Percentiles rank a stretch among this genome's conserved stretches.
These are phyloP conservation scores for Zingel zingel DNA, from an alignment of 2,113 vertebrate species.

Conservation along the genomic window DNA sequence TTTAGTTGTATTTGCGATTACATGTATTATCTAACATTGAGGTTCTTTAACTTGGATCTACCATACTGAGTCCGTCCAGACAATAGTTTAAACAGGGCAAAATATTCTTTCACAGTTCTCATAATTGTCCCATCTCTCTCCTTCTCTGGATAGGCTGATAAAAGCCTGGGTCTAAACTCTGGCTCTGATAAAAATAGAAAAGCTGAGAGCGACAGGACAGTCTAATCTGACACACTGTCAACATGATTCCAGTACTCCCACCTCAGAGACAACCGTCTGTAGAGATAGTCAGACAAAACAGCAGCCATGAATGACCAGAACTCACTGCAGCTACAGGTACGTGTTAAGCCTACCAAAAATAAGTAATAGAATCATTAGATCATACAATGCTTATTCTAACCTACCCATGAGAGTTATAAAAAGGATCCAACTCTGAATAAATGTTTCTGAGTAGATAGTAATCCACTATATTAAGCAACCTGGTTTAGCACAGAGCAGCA, in stretches of 20 bases:
- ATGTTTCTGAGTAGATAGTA: not conserved
- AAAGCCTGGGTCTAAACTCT: conserved; percentile 53
- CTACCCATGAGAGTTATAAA: not conserved
- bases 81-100: conserved; percentile 1
- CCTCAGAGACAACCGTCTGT: conserved; percentile 34
- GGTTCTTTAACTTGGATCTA: conserved; percentile 12
- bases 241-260: conserved; percentile 64
- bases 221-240: conserved; percentile 79
- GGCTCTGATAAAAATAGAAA: conserved; percentile 75
- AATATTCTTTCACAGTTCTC: not conserved
- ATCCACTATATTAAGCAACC: not conserved
- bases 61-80: not conserved
- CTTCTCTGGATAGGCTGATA: conserved; percentile 29
- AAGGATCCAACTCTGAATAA: not conserved
- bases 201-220: conserved; percentile 65
- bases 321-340: conserved; percentile 35
- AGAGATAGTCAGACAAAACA: conserved; percentile 28
- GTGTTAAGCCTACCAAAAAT: not conserved
- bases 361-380: not conserved
- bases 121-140: conserved; percentile 3
- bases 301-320: conserved; percentile 19
- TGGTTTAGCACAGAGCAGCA: not conserved
- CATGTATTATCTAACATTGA: not conserved
- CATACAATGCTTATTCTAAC: not conserved
- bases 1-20: not conserved